These are phyloP conservation scores for Drosophila mauritiana DNA, from an alignment of 1,140 invertebrate species.

Conservation along the genomic window DNA sequence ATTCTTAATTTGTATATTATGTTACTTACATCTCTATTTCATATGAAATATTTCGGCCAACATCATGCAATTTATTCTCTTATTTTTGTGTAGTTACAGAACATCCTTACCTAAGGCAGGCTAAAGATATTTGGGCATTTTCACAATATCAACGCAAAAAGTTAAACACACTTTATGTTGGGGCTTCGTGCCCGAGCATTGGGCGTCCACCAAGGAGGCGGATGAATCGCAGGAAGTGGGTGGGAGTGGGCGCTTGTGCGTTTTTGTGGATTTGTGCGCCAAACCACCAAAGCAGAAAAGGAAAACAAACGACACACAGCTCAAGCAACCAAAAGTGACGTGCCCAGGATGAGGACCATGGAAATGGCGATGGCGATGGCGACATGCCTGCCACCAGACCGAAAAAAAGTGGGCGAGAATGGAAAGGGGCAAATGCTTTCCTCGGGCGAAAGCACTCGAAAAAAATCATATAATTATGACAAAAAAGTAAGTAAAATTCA, in stretches of 20 bases:
- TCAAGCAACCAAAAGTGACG: constrained; percentile 71
- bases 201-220: constrained; percentile 32
- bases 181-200: constrained; percentile 14
- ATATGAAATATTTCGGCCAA: no score
- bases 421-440: constrained; percentile 17
- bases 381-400: constrained; percentile 55
- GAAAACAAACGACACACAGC: constrained; percentile 66
- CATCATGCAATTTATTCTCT: no score
- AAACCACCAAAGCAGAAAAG: constrained; percentile 53
- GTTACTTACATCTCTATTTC: no score
- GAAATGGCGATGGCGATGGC: constrained; percentile 20
- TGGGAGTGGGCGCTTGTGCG: constrained; percentile 22
- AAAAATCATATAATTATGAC: background rate
- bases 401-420: constrained; percentile 31
- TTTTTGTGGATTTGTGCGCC: constrained; percentile 60
- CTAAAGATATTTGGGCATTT: constrained; percentile 66
- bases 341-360: constrained; percentile 64
- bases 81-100: constrained; percentile 5
- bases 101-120: constrained; percentile 55
- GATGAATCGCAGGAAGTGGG: constrained; percentile 9
- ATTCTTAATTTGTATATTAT: no score
- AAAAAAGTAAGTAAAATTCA: no score
- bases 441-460: background rate
- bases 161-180: constrained; percentile 80
- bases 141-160: constrained; percentile 48